Base-by-base conservation (phyloP, 2,797 vertebrate genomes). In the Pipistrellus pygmaeus region DNA sequence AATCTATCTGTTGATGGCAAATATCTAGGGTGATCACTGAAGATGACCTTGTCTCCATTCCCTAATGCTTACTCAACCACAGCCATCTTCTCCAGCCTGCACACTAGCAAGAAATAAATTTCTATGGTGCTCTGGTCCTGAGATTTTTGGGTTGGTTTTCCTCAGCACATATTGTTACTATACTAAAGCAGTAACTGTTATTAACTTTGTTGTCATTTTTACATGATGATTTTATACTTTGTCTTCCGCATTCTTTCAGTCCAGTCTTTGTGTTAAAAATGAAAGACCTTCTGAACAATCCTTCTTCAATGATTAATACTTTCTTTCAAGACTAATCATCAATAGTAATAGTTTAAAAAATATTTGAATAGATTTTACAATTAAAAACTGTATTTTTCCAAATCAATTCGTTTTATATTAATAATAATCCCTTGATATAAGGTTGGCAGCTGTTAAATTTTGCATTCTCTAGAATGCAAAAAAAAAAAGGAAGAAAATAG, bases 371-470 rank as follows among this genome's bases (percentile, higher is more conserved):
- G 20, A 55, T 48, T 85, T 87, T 66, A n/a, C 5, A 17, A 35
- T 38, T 84, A 68, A 88, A 78, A 89, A 25, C 1, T 87, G 91
- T 57, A 9, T 80, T 60, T 90, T 88, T 51, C 38, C 77, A 90
- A 81, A 76, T n/a, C 9, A 32, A 71, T 11, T 81, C 27, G 62
- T 64, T 83, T 73, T 14, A 32, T 75, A 80, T 73, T 89, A 78
- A 60, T 25, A 92, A 30, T 62, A 93, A 44, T 44, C 6, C 27
- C 48, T 87, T 90, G 23, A 71, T 25, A 41, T 69, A 84, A 90
- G 10, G 44, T 12, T 80, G 46, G 18, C 15, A 64, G 23, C 27
- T 91, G 15, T 71, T 95, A 83, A 25, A 51, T n/a, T 83, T 27
- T 73, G 44, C 11, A 32, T 55, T 92, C 84, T 75, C 27, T 87